A percentile compares a stretch with the other conserved stretches of the same genome.
phyloP scores from a whole-genome alignment of 2,888 invertebrate species.

The Papilio gigon region DNA sequence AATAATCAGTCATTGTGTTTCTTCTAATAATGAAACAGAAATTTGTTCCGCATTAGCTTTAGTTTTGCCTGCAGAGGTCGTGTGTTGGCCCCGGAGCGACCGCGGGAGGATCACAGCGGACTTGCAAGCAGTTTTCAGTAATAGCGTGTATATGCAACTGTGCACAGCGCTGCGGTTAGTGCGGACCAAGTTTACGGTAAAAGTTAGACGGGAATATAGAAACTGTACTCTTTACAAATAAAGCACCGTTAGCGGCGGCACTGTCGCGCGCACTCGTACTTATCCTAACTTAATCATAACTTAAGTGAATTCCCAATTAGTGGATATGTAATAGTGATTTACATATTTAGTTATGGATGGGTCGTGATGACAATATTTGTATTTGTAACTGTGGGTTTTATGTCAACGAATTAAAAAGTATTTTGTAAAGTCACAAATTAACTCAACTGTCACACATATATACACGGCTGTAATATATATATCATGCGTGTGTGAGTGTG shows the following conservation, averaged over 20 bases:
- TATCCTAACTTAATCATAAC: conserved; percentile 17
- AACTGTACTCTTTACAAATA: conserved; percentile 40
- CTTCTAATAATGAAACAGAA: no score
- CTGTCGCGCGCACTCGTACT: conserved; percentile 37
- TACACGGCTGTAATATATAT: no score
- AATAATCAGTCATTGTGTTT: no score
- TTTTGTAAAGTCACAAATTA: neutral
- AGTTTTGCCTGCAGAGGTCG: no score
- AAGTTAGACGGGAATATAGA: neutral
- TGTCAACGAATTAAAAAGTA: neutral
- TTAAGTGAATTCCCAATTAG: neutral
- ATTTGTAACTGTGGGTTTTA: neutral
- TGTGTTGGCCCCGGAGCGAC: no score
- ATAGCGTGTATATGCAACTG: neutral
- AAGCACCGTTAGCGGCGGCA: conserved; percentile 39
- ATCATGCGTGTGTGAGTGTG: no score
- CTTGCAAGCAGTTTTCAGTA: neutral
- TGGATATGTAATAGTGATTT: neutral
- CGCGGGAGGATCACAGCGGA: no score
- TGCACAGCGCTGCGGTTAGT: neutral
- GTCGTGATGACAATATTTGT: neutral
- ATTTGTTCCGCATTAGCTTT: no score
- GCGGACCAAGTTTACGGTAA: conserved; percentile 23
- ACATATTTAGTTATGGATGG: neutral
- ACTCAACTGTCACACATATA: neutral